These are phyloP conservation scores for Cantharis rufa DNA, from an alignment of 2,888 invertebrate species.

Conservation along the genomic window DNA sequence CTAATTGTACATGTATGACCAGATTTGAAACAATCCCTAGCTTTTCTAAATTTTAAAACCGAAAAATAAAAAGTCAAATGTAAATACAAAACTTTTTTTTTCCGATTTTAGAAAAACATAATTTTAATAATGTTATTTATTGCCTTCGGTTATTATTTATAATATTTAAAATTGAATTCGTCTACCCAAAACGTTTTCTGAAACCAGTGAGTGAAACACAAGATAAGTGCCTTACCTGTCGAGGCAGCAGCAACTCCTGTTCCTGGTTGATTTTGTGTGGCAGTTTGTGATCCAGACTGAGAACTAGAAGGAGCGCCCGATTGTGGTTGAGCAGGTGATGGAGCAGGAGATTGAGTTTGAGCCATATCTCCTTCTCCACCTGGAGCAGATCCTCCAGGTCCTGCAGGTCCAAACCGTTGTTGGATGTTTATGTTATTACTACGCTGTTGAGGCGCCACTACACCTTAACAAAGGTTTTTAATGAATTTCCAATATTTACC, in stretches of 20 bases:
- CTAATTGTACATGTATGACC: no score
- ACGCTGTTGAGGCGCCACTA: constrained; percentile 62
- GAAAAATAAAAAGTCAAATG: no score
- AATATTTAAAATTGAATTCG: no score
- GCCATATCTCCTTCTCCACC: constrained; percentile 69
- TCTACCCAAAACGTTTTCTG: no score
- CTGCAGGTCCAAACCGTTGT: constrained; percentile 46
- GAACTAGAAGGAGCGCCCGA: constrained; percentile 70
- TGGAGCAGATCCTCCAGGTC: constrained; percentile 58
- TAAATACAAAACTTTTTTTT: no score
- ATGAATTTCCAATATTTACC: background rate
- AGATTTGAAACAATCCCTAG: no score
- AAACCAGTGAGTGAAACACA: no score
- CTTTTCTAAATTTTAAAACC: no score
- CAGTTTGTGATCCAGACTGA: constrained; percentile 63
- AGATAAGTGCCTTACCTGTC: constrained; percentile 44
- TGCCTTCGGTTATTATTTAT: no score
- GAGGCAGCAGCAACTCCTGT: constrained; percentile 52
- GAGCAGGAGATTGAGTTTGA: constrained; percentile 77
- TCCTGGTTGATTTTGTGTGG: constrained; percentile 59
- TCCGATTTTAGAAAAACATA: no score
- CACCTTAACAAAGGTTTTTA: constrained; percentile 47
- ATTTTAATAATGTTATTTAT: no score
- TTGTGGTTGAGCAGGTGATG: constrained; percentile 77
- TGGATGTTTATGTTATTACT: constrained; percentile 41